These are phyloP conservation scores for Calliphora vicina DNA, from an alignment of 1,140 invertebrate genomes.

Conservation along the genomic window DNA sequence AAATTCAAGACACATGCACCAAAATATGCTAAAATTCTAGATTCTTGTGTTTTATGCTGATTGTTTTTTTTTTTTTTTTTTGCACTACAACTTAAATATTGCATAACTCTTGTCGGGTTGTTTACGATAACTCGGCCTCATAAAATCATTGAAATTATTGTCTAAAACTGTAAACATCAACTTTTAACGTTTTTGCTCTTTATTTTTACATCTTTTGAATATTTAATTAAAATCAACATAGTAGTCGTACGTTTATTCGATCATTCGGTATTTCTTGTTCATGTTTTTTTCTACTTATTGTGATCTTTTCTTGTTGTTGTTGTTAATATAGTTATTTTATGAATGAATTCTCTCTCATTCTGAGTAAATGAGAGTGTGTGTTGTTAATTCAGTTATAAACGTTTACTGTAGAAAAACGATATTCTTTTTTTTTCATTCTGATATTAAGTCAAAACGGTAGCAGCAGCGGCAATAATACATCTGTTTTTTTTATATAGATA, in stretches of 20 bases:
- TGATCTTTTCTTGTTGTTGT: neutral
- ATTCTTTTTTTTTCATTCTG: neutral
- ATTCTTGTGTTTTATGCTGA: too few relatives aligned
- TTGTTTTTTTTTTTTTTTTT: too few relatives aligned
- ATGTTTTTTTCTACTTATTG: neutral
- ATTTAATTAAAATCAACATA: conserved; percentile 1
- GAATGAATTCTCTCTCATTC: neutral
- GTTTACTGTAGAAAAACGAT: neutral
- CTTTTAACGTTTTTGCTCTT: neutral
- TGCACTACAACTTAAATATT: too few relatives aligned
- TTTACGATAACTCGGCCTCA: neutral
- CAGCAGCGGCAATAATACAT: neutral
- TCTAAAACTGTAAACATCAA: neutral
- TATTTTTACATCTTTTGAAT: neutral
- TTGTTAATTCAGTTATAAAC: neutral
- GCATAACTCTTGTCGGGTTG: too few relatives aligned
- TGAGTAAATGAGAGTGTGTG: neutral
- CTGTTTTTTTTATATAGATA: neutral
- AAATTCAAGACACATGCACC: neutral
- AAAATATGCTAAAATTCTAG: neutral
- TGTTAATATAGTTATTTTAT: neutral
- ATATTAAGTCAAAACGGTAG: neutral
- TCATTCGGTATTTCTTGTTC: neutral
- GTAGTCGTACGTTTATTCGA: neutral
- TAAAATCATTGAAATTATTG: neutral